Percentiles rank a stretch among this genome's conserved stretches.
phyloP scores from a whole-genome alignment of 2,888 invertebrate species.

The Megastigmus dorsalis region DNA sequence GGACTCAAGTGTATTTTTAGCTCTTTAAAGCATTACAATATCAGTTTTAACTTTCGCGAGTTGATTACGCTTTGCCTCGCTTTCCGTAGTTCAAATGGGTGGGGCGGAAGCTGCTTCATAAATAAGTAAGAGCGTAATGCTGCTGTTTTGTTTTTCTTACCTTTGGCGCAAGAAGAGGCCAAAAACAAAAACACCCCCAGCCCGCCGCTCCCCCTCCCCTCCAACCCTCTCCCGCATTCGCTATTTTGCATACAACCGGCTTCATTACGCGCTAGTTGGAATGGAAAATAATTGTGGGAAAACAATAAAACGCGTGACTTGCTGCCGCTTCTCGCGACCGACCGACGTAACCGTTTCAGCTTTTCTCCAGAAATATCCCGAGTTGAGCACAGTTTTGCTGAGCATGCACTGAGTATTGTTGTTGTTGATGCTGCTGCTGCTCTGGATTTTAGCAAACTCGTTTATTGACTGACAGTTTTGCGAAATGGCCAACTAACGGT shows the following conservation, averaged over 20 bases:
- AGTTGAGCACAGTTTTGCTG: no score
- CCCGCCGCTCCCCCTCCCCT: no score
- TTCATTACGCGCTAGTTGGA: conserved; percentile 32
- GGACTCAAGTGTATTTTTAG: conserved; percentile 31
- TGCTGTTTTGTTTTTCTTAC: conserved; percentile 19
- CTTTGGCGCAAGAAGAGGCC: background rate
- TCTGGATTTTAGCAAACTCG: no score
- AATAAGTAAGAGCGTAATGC: conserved; percentile 27
- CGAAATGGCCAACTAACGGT: no score
- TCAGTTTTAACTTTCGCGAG: conserved; percentile 39
- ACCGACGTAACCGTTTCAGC: no score
- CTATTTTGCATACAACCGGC: conserved; percentile 37
- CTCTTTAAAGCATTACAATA: conserved; percentile 34
- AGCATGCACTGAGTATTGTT: no score
- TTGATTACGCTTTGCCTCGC: conserved; percentile 25
- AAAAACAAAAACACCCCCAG: conserved; percentile 35
- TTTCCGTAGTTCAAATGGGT: background rate
- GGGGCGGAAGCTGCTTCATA: background rate
- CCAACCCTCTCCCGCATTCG: no score
- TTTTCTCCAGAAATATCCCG: no score
- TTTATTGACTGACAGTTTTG: no score
- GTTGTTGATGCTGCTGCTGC: no score
- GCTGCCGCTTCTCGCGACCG: no score
- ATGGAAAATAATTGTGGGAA: conserved; percentile 32
- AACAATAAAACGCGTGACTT: conserved; percentile 26